These are phyloP conservation scores for Alsophila aescularia DNA, from an alignment of 2,888 invertebrate species.

Conservation along the genomic window DNA sequence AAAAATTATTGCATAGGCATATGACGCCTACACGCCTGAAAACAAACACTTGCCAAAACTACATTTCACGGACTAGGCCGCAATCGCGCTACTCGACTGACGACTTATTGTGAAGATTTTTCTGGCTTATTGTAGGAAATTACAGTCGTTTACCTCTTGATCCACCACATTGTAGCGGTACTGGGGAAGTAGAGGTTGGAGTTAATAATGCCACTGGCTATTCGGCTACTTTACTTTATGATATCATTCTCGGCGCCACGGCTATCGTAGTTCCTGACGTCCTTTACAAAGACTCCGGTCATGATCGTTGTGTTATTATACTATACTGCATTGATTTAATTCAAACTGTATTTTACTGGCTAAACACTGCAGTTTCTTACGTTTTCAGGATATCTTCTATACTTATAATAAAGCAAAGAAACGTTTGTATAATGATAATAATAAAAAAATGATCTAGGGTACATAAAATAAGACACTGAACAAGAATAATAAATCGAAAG, in stretches of 20 bases:
- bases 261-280: slow-evolving; percentile 3
- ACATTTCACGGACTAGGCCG: slow-evolving; percentile 24
- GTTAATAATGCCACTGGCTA: slow-evolving; percentile 34
- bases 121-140: slow-evolving; percentile 66
- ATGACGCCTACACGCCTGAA: slow-evolving; percentile 17
- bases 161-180: slow-evolving; percentile 41
- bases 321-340: too few species aligned
- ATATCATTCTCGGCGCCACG: slow-evolving; percentile 21
- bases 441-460: too few species aligned
- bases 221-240: slow-evolving; percentile 36
- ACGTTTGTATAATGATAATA: too few species aligned
- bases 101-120: slow-evolving; percentile 62
- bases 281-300: slow-evolving; percentile 8
- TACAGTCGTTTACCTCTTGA: slow-evolving; percentile 62
- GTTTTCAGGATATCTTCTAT: too few species aligned
- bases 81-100: slow-evolving; percentile 37
- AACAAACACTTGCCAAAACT: slow-evolving; percentile 22
- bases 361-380: too few species aligned
- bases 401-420: too few species aligned
- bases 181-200: slow-evolving; percentile 37
- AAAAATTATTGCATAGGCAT: slow-evolving; percentile 4
- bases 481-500: too few species aligned
- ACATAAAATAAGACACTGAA: too few species aligned
- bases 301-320: neutral
- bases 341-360: too few species aligned